A percentile compares a stretch with the other conserved stretches of the same genome.
These are phyloP conservation scores for Caretta caretta DNA, from an alignment of 2,113 vertebrate species.

Conservation along the genomic window DNA sequence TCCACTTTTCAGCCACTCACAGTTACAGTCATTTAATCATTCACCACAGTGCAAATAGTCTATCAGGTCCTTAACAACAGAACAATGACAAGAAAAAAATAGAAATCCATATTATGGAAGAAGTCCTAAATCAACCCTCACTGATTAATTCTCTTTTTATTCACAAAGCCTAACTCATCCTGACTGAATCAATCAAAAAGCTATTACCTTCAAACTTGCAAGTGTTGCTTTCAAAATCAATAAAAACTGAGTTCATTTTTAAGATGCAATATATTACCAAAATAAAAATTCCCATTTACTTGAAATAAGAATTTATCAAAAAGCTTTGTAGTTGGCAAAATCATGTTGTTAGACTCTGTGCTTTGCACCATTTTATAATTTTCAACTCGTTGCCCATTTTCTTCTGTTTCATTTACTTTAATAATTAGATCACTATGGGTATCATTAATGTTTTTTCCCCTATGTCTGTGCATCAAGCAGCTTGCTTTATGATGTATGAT, in stretches of 20 bases:
- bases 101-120: constrained; percentile 81
- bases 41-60: constrained; percentile 61
- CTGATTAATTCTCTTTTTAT: constrained; percentile 83
- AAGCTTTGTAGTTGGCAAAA: constrained; percentile 47
- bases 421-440: constrained; percentile 15
- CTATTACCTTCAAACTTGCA: constrained; percentile 85
- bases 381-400: constrained; percentile 10
- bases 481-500: constrained; percentile 14
- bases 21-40: constrained; percentile 70
- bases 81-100: constrained; percentile 78
- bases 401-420: constrained; percentile 33
- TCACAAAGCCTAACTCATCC: constrained; percentile 79
- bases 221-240: constrained; percentile 85
- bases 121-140: constrained; percentile 77
- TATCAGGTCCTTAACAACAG: constrained; percentile 76
- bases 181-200: constrained; percentile 87
- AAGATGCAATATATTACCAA: constrained; percentile 79
- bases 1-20: constrained; percentile 51
- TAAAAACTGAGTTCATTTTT: constrained; percentile 83
- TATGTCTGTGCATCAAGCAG: background rate
- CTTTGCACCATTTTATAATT: constrained; percentile 24
- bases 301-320: constrained; percentile 69
- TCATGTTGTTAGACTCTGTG: background rate
- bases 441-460: background rate
- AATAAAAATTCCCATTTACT: constrained; percentile 80